Evolutionary conservation across 2,113 vertebrate genomes (phyloP), one percentile per base, ranked within the genome.

Genomic region (Pseudolaguvia tuberculata): DNA sequence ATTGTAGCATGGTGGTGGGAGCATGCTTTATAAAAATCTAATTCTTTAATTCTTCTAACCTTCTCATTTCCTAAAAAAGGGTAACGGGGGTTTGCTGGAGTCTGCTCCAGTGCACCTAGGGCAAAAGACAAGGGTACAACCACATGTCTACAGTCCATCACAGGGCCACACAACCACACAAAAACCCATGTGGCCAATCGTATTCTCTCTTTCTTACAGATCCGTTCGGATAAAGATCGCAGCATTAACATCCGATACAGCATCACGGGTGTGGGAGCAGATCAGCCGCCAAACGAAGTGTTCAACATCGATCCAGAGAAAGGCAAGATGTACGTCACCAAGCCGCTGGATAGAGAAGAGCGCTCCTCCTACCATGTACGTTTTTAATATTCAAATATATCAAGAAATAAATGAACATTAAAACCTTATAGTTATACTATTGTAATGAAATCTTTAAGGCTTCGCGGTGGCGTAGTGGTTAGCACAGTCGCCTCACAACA

Each of bases 141-240:
- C n/a, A n/a, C n/a, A n/a, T n/a, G n/a, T n/a, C n/a, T n/a, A n/a
- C n/a, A n/a, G n/a, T n/a, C n/a, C n/a, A n/a, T n/a, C n/a, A n/a
- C n/a, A n/a, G n/a, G n/a, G 35, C 18, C 17, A 9, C 27, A 2
- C 27, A 10, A 61, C 11, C 15, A 29, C 7, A 17, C 35, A 61
- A n/a, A 45, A 23, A 3, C 2, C 31, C 18, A 31, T 8, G 11
- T 45, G 35, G 42, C 42, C 47, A 50, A 67, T 18, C 17, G 13
- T 50, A 5, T 25, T 27, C 15, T 35, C 6, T 42, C 9, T 42
- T 42, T 42, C 2, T 76, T 76, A 67, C 90, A 98, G 96, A 98
- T 98, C 81, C 95, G 96, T 12, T 98, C 96, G 0, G 96, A 98
- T 84, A 96, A 98, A 79, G 96, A 98, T 88, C 92, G 96, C 0